These are phyloP conservation scores for Tenebrosternarchus preto DNA, from an alignment of 2,113 vertebrate genomes.

Conservation along the genomic window DNA sequence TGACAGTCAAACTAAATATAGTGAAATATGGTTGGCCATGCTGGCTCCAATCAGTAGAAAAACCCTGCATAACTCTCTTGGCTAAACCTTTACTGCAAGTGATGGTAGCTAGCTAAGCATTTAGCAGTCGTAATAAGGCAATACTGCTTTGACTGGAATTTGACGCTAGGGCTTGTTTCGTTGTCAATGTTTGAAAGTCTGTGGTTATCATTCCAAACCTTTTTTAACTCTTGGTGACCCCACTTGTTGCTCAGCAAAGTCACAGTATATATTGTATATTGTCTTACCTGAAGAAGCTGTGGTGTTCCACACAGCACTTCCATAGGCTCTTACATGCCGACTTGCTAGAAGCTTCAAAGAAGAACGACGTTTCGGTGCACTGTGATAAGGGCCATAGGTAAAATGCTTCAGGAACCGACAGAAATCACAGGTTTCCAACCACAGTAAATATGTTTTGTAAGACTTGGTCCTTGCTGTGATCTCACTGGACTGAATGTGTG, in stretches of 20 bases:
- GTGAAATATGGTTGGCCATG: too few relatives aligned
- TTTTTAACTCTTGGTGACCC: neutral
- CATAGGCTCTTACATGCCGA: slow-evolving; percentile 86
- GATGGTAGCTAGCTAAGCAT: too few relatives aligned
- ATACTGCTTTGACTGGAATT: slow-evolving; percentile 3
- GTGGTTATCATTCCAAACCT: neutral
- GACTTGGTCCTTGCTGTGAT: slow-evolving; percentile 6
- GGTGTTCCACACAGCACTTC: slow-evolving; percentile 90
- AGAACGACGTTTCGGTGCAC: slow-evolving; percentile 90
- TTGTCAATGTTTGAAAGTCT: slow-evolving; percentile 2
- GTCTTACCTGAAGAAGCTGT: slow-evolving; percentile 83
- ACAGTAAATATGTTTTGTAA: neutral
- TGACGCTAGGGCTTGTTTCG: neutral
- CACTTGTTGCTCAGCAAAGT: slow-evolving; percentile 4
- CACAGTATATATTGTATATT: neutral
- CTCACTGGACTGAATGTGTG: neutral
- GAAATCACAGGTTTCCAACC: neutral
- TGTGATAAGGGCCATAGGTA: slow-evolving; percentile 62
- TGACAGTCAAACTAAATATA: too few relatives aligned
- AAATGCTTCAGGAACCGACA: neutral
- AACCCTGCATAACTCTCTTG: too few relatives aligned
- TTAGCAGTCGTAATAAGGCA: too few relatives aligned
- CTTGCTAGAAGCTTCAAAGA: slow-evolving; percentile 84
- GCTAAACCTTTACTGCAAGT: too few relatives aligned
- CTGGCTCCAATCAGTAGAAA: too few relatives aligned